These are phyloP conservation scores for Globodera rostochiensis DNA, from an alignment of 1,140 invertebrate genomes.

Conservation along the genomic window DNA sequence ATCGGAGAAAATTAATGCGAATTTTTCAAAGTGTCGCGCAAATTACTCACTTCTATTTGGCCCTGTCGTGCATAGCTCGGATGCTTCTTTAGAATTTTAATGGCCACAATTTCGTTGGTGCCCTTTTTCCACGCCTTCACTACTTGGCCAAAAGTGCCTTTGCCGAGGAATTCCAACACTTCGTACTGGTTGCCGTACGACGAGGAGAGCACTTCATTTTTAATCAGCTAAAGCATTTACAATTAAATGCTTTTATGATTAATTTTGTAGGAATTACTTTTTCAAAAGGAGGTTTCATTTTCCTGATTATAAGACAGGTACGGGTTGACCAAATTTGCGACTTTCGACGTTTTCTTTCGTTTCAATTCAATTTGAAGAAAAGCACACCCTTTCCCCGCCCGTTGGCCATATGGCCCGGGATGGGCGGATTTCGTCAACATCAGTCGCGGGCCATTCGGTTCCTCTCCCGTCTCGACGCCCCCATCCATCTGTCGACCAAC, in stretches of 20 bases:
- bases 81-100: slow-evolving; percentile 99
- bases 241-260: no score
- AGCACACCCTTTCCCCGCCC: no score
- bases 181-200: slow-evolving; percentile 75
- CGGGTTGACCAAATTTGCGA: no score
- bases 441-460: no score
- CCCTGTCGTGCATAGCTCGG: slow-evolving; percentile 98
- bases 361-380: no score
- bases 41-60: slow-evolving; percentile 86
- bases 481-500: slow-evolving; percentile 27
- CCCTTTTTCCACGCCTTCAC: slow-evolving; percentile 99
- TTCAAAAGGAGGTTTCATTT: no score
- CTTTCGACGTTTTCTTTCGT: no score
- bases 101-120: slow-evolving; percentile 98
- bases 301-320: no score
- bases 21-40: background rate
- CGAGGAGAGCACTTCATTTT: slow-evolving; percentile 64
- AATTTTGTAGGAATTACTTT: no score
- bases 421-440: no score
- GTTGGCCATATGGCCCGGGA: no score
- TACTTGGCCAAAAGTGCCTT: slow-evolving; percentile 95
- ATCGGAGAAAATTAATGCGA: background rate
- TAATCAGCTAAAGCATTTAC: slow-evolving; percentile 57
- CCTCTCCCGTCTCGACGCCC: no score
- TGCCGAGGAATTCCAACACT: slow-evolving; percentile 94